Base-by-base conservation (phyloP, 2,888 invertebrate species). In the Acanthosepion esculentum region DNA sequence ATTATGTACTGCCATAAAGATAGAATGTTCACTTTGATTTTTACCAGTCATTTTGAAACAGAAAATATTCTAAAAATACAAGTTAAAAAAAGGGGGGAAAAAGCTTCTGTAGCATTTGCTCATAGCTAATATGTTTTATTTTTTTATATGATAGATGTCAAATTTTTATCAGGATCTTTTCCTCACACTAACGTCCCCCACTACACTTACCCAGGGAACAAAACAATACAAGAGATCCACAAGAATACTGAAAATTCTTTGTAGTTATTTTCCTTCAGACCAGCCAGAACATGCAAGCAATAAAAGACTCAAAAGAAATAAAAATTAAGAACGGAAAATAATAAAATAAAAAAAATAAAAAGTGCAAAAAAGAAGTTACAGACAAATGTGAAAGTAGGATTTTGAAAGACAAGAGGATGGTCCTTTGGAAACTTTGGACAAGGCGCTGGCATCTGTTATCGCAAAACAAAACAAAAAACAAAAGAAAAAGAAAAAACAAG, bases 401-500 rank as follows among this genome's bases (percentile, higher is more conserved):
- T 78, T 78, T 78, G 78, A 78, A 78, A 78, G 78, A 78, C 78
- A 78, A 78, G 78, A 78, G 78, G 78, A 78, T 78, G 78, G 78
- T 78, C 78, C 78, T 78, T 78, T 78, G 78, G 78, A 78, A 78
- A 78, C 78, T 78, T 78, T 78, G 78, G 78, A 78, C 78, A 78
- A 78, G 78, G 78, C 78, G 78, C 78, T 78, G 78, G 78, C 78
- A 33, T 78, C n/a, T 78, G 78, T 78, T 33, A 78, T 78, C 78
- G n/a, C 78, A 78, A 78, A n/a, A 78, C n/a, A 15, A 78, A 78
- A 78, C n/a, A n/a, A n/a, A n/a, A 15, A 78, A n/a, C n/a, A n/a
- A 33, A 78, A 78, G 10, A 78, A 78, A 78, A 78, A 78, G 7
- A 78, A 78, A 78, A 55, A 55, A 55, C 15, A 5, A 59, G 23